Evolutionary conservation across 2,888 invertebrate species (phyloP).

Genomic region (Erebia epiphron): DNA sequence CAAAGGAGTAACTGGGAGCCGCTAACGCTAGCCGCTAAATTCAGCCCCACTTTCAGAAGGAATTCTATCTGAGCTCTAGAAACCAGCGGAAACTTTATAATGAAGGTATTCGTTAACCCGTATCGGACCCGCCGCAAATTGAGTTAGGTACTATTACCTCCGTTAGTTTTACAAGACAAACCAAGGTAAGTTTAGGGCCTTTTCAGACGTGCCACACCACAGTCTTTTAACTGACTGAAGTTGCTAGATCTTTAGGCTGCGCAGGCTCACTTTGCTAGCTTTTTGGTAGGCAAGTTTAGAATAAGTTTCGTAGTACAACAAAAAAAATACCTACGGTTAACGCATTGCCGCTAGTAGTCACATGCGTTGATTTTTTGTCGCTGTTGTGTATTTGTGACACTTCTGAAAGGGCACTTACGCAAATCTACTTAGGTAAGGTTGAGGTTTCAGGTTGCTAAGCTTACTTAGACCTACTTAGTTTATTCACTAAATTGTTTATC

Average conservation of each 20-base stretch:
- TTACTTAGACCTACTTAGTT: constrained; percentile 6
- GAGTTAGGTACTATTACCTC: background rate
- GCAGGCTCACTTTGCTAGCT: too few species aligned
- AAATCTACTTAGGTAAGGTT: constrained; percentile 9
- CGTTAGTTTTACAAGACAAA: constrained; percentile 14
- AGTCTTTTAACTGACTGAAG: too few species aligned
- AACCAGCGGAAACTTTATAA: constrained; percentile 25
- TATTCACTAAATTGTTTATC: constrained; percentile 1
- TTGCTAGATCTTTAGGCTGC: too few species aligned
- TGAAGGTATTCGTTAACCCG: constrained; percentile 27
- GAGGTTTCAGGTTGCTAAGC: background rate
- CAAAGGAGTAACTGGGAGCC: too few species aligned
- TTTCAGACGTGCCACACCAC: too few species aligned
- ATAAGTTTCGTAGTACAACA: too few species aligned
- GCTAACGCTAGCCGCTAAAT: too few species aligned
- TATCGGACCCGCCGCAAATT: constrained; percentile 2
- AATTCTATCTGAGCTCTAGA: constrained; percentile 11
- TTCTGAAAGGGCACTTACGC: background rate
- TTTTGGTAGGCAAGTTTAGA: too few species aligned
- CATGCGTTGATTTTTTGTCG: too few species aligned
- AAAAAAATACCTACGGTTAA: too few species aligned
- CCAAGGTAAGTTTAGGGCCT: background rate
- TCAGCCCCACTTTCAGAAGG: constrained; percentile 9
- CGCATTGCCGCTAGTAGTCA: too few species aligned
- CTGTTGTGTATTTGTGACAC: too few species aligned